A percentile compares a stretch with the other conserved stretches of the same genome.
phyloP scores from a whole-genome alignment of 2,888 invertebrate species.

The Lepeophtheirus nordmannii region DNA sequence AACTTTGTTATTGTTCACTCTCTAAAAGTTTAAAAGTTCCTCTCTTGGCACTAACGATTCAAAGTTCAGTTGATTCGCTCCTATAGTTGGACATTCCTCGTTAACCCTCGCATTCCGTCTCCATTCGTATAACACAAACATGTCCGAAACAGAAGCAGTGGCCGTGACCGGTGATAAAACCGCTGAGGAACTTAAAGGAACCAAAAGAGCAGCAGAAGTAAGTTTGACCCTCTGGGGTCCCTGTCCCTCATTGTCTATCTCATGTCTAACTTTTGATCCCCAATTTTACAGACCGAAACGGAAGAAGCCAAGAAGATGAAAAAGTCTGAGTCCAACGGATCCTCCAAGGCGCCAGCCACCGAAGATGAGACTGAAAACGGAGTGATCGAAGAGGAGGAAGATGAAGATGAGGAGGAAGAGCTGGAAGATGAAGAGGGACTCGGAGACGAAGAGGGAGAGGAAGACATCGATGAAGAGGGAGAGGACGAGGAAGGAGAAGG shows the following conservation, averaged over 20 bases:
- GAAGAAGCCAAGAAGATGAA: conserved; percentile 61
- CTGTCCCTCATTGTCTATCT: background rate
- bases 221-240: conserved; percentile 36
- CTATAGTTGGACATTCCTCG: no score
- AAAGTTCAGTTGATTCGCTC: no score
- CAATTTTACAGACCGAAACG: conserved; percentile 45
- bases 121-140: conserved; percentile 31
- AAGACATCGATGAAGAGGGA: conserved; percentile 26
- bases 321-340: conserved; percentile 48
- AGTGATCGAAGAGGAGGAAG: background rate
- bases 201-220: conserved; percentile 74
- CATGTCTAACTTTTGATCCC: background rate
- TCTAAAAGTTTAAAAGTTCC: no score
- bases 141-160: conserved; percentile 71
- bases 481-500: conserved; percentile 43
- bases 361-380: background rate
- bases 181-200: conserved; percentile 55
- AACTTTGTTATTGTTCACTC: background rate
- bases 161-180: conserved; percentile 54
- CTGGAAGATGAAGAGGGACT: conserved; percentile 47
- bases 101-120: background rate
- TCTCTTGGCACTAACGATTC: no score
- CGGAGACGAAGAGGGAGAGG: conserved; percentile 40
- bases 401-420: conserved; percentile 45
- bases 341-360: conserved; percentile 38